These are phyloP conservation scores for Agapetus fuscipes DNA, from an alignment of 2,888 invertebrate species.

Conservation along the genomic window DNA sequence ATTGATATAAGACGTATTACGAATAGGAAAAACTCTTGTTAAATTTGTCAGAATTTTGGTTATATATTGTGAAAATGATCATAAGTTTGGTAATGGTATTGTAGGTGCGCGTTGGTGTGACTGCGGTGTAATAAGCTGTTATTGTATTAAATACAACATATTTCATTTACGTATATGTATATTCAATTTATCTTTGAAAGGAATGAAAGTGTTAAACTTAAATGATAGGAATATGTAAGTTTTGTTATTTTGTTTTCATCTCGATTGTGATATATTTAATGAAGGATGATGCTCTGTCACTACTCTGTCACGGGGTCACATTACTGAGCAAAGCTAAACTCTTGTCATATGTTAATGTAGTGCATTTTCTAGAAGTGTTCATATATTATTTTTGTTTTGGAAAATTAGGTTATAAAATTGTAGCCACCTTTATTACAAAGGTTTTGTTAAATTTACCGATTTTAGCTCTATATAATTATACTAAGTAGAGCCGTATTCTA, in stretches of 20 bases:
- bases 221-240: conserved; percentile 5
- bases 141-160: neutral
- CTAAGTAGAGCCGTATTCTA: too few relatives aligned
- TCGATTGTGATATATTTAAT: conserved; percentile 19
- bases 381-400: conserved; percentile 4
- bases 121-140: neutral
- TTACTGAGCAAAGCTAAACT: conserved; percentile 10
- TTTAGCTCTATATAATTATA: too few relatives aligned
- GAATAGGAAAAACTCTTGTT: conserved; percentile 22
- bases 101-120: neutral
- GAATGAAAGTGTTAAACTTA: conserved; percentile 6
- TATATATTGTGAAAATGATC: conserved; percentile 9
- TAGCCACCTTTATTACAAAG: too few relatives aligned
- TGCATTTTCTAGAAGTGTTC: conserved; percentile 6
- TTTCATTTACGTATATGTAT: conserved; percentile 4
- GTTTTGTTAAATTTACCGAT: too few relatives aligned
- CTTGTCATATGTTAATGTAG: conserved; percentile 12
- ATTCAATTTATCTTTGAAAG: conserved; percentile 4
- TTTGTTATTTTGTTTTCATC: conserved; percentile 12
- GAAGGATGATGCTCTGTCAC: conserved; percentile 11
- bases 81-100: conserved; percentile 1
- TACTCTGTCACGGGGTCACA: conserved; percentile 16
- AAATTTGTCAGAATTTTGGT: conserved; percentile 17
- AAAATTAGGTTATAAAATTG: too few relatives aligned
- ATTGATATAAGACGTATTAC: conserved; percentile 26